phyloP scores from a whole-genome alignment of 2,113 vertebrate species.

The Notechis scutatus region DNA sequence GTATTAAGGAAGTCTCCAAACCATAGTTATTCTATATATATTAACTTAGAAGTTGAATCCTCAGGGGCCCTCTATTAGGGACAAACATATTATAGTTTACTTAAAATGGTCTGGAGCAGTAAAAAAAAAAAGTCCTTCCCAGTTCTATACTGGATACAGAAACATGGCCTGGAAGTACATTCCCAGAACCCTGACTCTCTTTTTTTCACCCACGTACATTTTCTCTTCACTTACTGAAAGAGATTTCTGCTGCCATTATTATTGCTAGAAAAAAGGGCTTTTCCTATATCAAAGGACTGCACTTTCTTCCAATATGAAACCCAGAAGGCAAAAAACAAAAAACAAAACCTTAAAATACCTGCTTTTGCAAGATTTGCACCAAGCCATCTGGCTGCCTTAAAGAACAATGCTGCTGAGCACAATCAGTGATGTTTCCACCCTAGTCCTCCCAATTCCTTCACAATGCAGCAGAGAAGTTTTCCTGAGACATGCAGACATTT shows the following conservation, averaged over 20 bases:
- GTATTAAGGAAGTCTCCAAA: not conserved
- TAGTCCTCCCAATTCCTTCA: not conserved
- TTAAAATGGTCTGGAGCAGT: not conserved
- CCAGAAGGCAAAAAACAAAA: not conserved
- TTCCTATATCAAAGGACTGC: not conserved
- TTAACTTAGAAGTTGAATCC: not conserved
- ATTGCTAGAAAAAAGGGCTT: not conserved
- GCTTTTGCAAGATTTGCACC: too few species aligned
- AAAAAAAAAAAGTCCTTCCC: not conserved
- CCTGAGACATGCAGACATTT: not conserved
- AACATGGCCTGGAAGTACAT: not conserved
- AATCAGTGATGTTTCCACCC: not conserved
- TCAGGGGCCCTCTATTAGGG: not conserved
- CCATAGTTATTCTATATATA: too few species aligned
- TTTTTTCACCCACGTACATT: not conserved
- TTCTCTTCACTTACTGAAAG: not conserved
- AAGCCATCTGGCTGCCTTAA: not conserved
- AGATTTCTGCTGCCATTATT: not conserved
- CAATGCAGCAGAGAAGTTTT: not conserved
- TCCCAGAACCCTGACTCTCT: not conserved
- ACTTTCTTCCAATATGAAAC: not conserved
- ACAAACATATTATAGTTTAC: not conserved
- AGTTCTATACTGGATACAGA: not conserved
- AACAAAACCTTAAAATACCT: not conserved
- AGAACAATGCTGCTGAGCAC: not conserved